Base-by-base conservation (phyloP, 1,140 invertebrate species). In the Camponotus vicinus region DNA sequence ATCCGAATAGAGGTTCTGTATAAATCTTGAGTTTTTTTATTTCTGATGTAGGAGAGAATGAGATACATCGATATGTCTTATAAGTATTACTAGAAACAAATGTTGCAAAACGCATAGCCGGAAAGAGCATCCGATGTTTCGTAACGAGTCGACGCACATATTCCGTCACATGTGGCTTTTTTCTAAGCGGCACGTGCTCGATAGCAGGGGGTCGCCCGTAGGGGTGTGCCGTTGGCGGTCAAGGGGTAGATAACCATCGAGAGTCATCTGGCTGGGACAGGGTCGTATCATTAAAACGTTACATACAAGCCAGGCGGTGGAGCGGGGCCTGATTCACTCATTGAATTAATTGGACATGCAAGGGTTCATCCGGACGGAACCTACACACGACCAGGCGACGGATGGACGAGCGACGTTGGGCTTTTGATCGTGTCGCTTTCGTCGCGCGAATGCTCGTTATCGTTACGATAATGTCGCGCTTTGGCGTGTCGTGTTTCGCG, bases 241-340 rank as follows among this genome's bases (percentile, higher is more conserved):
- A 92, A 89, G 93, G 94, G 94, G 91, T 94, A 95, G 94, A 94
- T 95, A 94, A 84, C 85, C 92, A 95, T 95, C 94, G 86, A 89
- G 92, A 95, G 94, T 95, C 94, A 94, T 95, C 94, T 94, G 94
- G 93, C 86, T 86, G 64, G 79, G 84, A 89, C 90, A 45, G 90
- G 90, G 91, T 85, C 87, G 88, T 91, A 92, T 94, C 94, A 92
- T 94, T 94, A 94, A 94, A 95, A 93, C 90, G 91, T 93, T 93
- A 92, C 91, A 86, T 59, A 76, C 77, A 57, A 89, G 88, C 55
- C 88, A 71, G 89, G 18, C 64, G 78, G 67, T 42, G 42, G 75
- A 66, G 77, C 55, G 86, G 73, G 78, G 77, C 61, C 87, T 93
- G 92, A 94, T 93, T 94, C 93, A 93, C 87, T 94, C 91, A 91